These are phyloP conservation scores for Trochalopteron elliotii DNA, from an alignment of 2,113 vertebrate species.

Conservation along the genomic window DNA sequence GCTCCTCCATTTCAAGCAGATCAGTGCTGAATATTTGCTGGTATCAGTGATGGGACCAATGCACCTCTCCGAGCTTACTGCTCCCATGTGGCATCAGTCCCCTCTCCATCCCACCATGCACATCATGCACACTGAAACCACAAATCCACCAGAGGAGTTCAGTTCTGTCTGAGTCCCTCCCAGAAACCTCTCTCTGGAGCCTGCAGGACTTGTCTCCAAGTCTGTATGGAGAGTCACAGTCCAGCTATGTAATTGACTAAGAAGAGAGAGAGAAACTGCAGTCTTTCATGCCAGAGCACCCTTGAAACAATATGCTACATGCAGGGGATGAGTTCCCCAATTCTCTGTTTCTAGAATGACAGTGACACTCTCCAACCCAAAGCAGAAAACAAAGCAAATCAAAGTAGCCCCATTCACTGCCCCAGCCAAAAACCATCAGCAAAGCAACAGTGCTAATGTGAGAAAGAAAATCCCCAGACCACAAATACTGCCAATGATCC, in stretches of 20 bases:
- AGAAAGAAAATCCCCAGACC: not conserved
- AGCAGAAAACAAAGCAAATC: not conserved
- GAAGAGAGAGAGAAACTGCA: not conserved
- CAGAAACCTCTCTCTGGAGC: not conserved
- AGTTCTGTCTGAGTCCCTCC: not conserved
- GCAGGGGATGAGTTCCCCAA: not conserved
- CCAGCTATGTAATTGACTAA: not conserved
- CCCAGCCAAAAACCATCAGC: not conserved
- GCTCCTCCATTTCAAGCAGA: not conserved
- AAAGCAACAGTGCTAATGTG: not conserved
- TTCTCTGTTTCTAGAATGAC: not conserved
- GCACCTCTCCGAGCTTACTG: not conserved
- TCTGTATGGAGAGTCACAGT: not conserved
- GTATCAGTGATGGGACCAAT: not conserved
- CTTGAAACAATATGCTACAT: not conserved
- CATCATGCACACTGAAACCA: rapidly evolving
- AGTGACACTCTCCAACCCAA: not conserved
- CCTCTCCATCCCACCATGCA: not conserved
- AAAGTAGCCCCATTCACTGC: not conserved
- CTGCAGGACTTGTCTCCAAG: not conserved
- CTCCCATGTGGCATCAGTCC: not conserved
- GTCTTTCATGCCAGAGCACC: not conserved
- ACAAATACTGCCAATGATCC: not conserved
- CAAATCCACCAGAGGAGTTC: not conserved
- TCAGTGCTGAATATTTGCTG: not conserved